These are phyloP conservation scores for Melozone crissalis DNA, from an alignment of 2,113 vertebrate species.

Conservation along the genomic window DNA sequence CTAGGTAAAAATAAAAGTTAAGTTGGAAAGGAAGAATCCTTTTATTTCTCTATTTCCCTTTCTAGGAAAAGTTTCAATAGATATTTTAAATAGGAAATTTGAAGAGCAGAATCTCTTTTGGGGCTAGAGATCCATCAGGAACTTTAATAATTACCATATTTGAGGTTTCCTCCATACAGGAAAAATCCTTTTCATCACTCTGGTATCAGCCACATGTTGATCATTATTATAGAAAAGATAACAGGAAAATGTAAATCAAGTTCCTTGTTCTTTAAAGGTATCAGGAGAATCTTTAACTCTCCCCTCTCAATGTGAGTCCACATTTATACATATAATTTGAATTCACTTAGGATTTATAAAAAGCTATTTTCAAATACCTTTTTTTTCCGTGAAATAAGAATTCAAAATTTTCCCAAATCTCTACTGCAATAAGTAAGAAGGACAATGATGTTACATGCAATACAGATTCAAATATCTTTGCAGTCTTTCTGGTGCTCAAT, in stretches of 20 bases:
- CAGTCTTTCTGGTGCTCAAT: not conserved
- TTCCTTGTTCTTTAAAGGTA: not conserved
- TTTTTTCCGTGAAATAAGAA: not conserved
- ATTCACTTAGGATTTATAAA: not conserved
- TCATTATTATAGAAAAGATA: not conserved
- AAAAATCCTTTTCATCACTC: not conserved
- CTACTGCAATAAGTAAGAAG: not conserved
- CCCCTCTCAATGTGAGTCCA: not conserved
- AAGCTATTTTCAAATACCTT: not conserved
- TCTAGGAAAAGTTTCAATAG: not conserved
- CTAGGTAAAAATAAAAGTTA: not conserved
- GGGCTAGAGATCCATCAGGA: not conserved
- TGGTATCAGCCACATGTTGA: not conserved
- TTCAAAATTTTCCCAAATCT: not conserved
- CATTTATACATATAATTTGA: not conserved
- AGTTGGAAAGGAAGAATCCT: not conserved
- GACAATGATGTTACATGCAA: not conserved
- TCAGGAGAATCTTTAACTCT: not conserved
- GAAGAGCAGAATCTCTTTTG: not conserved
- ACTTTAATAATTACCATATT: not conserved
- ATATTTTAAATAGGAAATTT: not conserved
- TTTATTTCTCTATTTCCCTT: not conserved
- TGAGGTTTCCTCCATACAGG: not conserved
- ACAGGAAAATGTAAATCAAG: not conserved
- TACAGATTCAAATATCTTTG: not conserved